Evolutionary conservation across 2,888 invertebrate species (phyloP).

Genomic region (Ormia ochracea): DNA sequence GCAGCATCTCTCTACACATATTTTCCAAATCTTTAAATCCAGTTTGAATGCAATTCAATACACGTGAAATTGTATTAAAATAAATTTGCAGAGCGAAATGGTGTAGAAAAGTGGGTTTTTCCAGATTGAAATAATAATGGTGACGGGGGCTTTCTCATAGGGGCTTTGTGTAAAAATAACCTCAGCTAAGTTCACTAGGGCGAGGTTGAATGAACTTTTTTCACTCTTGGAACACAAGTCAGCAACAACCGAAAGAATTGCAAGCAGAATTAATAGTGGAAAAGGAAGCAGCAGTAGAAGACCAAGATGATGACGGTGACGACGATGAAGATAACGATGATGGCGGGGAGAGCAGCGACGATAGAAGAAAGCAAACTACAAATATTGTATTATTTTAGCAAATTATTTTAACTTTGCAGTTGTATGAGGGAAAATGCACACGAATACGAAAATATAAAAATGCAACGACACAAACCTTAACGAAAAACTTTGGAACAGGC

Average conservation of each 20-base stretch:
- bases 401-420: constrained; percentile 25
- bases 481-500: constrained; percentile 41
- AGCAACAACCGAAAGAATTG: constrained; percentile 12
- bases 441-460: background rate
- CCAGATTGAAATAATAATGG: background rate
- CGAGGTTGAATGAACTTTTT: constrained; percentile 77
- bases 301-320: background rate
- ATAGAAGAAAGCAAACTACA: background rate
- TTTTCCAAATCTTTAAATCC: no score
- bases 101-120: constrained; percentile 27
- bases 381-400: constrained; percentile 33
- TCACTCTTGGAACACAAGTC: constrained; percentile 37
- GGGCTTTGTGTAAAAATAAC: constrained; percentile 74
- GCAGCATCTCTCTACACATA: no score
- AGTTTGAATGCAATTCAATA: background rate
- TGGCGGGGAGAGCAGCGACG: background rate
- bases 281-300: constrained; percentile 62
- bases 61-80: background rate
- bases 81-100: background rate
- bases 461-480: constrained; percentile 13
- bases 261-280: background rate
- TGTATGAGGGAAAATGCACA: background rate
- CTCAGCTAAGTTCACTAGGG: constrained; percentile 77
- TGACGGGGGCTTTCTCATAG: constrained; percentile 43
- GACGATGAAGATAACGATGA: background rate